Evolutionary conservation across 2,888 invertebrate species (phyloP), one percentile per base, ranked within the genome.

Genomic region (Lasioglossum marginatum): DNA sequence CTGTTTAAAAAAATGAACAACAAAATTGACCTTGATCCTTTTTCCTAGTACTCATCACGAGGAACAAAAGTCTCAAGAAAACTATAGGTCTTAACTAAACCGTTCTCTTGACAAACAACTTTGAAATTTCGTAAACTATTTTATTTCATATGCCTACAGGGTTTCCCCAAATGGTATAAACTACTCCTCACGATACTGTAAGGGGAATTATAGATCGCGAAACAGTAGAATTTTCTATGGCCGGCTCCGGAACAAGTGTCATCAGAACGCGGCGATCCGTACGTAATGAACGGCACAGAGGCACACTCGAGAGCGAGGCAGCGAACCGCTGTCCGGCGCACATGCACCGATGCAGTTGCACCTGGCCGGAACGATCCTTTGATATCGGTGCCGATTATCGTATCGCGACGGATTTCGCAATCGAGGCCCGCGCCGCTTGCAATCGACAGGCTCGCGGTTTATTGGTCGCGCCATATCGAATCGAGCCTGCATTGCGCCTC

Each of bases 371-470:
- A 83, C 78, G 79, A 77, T 84, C 88, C 90, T 90, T 90, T 90
- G 87, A 90, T 90, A 83, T 80, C 79, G 77, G 19, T 8, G 6
- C 81, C 80, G 87, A 87, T 90, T 88, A 90, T 83, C 82, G 82
- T 43, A 52, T 72, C 81, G 68, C 79, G 82, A 81, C 72, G 78
- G 80, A 85, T 82, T 81, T 79, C 70, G 80, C 83, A 74, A 89
- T 85, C 78, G 70, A 34, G 70, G n/a, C n/a, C 5, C 37, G 52
- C 43, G 68, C 60, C 66, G 82, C 70, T 80, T 87, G 88, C 89
- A 87, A 90, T 88, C 88, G 90, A 90, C 87, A 87, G 81, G 48
- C 31, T 10, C 78, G 57, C 81, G 85, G 83, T 87, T 89, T 88
- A 87, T 87, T 82, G 82, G 80, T 72, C 87, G 72, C 71, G 72